Conservation (phyloP, 2,113 vertebrate genomes). For the Holacanthus passer region DNA sequence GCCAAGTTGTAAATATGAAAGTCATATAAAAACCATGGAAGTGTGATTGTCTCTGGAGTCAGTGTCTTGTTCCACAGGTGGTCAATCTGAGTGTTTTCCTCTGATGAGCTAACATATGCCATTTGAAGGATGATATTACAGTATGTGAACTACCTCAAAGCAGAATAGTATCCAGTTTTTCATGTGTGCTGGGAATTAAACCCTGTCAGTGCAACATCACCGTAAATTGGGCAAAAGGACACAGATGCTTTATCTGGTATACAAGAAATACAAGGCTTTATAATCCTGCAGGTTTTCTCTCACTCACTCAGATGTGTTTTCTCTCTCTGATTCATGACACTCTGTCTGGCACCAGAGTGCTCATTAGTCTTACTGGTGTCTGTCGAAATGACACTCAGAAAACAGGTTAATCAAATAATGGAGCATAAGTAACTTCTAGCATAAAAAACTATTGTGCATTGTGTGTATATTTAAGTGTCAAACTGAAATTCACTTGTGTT, state of each 20-base stretch:
- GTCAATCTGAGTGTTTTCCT: background rate
- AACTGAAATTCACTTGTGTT: background rate
- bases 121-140: background rate
- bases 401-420: background rate
- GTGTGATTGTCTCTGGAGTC: background rate
- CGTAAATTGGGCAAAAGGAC: no score
- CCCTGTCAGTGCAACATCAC: background rate
- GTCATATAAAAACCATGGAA: constrained; percentile 10
- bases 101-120: background rate
- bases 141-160: background rate
- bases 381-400: background rate
- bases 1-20: constrained; percentile 62
- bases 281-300: background rate
- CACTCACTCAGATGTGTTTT: background rate
- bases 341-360: background rate
- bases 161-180: background rate
- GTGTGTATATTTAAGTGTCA: background rate
- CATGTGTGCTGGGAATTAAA: background rate
- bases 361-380: background rate
- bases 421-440: background rate
- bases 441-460: background rate
- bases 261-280: background rate
- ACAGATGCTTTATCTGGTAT: background rate
- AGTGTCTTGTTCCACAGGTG: background rate
- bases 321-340: background rate